Conservation (phyloP, 2,113 vertebrate species). For the Callopanchax toddi region DNA sequence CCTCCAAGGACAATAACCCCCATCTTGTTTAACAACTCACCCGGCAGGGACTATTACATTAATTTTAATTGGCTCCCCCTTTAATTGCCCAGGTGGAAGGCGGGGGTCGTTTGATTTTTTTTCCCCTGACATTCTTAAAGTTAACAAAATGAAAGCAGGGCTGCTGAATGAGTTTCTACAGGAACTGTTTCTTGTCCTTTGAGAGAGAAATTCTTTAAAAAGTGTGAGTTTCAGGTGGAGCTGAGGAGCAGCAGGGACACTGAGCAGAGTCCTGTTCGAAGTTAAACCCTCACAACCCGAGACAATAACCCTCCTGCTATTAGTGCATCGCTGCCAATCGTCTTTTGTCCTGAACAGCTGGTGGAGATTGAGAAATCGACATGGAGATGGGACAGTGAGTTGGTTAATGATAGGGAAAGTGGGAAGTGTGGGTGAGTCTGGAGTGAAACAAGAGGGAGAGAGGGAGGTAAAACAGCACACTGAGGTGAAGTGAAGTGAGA, state of each 20-base stretch:
- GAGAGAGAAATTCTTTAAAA: conserved; percentile 1
- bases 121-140: conserved; percentile 61
- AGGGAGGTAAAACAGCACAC: background rate
- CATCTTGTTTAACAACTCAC: conserved; percentile 90
- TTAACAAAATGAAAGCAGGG: conserved; percentile 51
- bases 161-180: background rate
- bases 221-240: conserved; percentile 12
- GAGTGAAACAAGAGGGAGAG: conserved; percentile 5
- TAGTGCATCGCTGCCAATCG: conserved; percentile 38
- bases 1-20: conserved; percentile 89
- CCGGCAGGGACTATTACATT: conserved; percentile 86
- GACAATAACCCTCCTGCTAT: conserved; percentile 72
- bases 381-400: conserved; percentile 46
- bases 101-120: conserved; percentile 52
- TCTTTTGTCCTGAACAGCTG: conserved; percentile 65
- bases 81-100: conserved; percentile 86
- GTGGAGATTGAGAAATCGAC: conserved; percentile 37
- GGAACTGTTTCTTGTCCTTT: background rate
- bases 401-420: conserved; percentile 63
- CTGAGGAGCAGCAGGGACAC: conserved; percentile 27
- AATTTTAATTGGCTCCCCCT: conserved; percentile 86
- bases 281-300: conserved; percentile 47
- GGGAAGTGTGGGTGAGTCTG: conserved; percentile 27
- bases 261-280: conserved; percentile 32
- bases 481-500: conserved; percentile 10